Evolutionary conservation across 2,113 vertebrate genomes (phyloP).

Genomic region (Mellivora capensis): DNA sequence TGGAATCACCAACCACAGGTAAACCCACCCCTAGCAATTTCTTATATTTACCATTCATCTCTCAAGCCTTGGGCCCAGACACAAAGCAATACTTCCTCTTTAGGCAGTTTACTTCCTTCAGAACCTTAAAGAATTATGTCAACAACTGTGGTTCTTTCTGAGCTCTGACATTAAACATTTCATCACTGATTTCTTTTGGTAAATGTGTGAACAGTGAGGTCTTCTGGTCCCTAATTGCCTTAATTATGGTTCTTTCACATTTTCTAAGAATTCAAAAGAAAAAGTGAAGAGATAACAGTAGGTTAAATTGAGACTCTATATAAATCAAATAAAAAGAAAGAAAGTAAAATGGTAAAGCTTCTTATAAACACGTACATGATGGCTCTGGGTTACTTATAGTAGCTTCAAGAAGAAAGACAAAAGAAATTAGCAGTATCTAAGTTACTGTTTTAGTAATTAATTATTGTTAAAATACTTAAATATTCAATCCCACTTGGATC

Average conservation of each 20-base stretch:
- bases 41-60: slow-evolving; percentile 37
- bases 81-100: slow-evolving; percentile 26
- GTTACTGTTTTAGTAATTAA: not conserved
- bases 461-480: not conserved
- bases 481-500: not conserved
- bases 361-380: not conserved
- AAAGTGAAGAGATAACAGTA: not conserved
- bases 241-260: slow-evolving; percentile 42
- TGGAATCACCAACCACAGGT: not conserved
- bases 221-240: slow-evolving; percentile 14
- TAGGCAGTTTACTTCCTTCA: slow-evolving; percentile 17
- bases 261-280: slow-evolving; percentile 40
- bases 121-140: slow-evolving; percentile 24
- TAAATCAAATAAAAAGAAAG: slow-evolving; percentile 43
- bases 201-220: not conserved
- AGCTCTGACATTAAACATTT: not conserved
- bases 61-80: not conserved
- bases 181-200: not conserved
- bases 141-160: slow-evolving; percentile 5
- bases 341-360: slow-evolving; percentile 24
- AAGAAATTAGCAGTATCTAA: not conserved
- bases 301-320: slow-evolving; percentile 23
- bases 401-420: not conserved
- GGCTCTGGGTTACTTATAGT: not conserved
- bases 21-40: slow-evolving; percentile 32